These are phyloP conservation scores for Micrasema minimum DNA, from an alignment of 1,140 invertebrate species.

Conservation along the genomic window DNA sequence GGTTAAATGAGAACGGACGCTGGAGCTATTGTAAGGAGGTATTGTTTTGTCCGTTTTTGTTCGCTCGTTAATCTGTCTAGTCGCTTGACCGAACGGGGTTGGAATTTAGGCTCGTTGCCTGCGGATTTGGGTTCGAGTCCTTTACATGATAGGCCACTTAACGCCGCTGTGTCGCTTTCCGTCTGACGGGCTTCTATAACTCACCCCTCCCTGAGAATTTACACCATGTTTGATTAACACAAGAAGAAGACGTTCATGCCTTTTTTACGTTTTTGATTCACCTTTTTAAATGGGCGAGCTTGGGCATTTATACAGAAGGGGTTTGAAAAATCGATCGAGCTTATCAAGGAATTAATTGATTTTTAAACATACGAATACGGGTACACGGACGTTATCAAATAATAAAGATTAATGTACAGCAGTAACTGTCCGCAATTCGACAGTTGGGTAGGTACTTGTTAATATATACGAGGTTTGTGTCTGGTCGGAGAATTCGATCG, in stretches of 20 bases:
- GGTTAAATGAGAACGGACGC: too few relatives aligned
- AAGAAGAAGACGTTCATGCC: slow-evolving; percentile 8
- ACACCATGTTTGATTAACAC: slow-evolving; percentile 21
- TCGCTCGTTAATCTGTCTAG: not conserved
- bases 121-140: slow-evolving; percentile 42
- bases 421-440: too few relatives aligned
- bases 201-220: slow-evolving; percentile 30
- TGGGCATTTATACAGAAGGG: slow-evolving; percentile 1
- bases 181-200: slow-evolving; percentile 25
- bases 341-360: slow-evolving; percentile 18
- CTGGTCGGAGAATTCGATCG: not conserved
- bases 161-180: slow-evolving; percentile 40
- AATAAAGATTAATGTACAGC: slow-evolving; percentile 11
- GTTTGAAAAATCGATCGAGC: not conserved
- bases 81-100: not conserved
- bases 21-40: too few relatives aligned
- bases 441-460: too few relatives aligned
- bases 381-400: slow-evolving; percentile 8
- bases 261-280: slow-evolving; percentile 3
- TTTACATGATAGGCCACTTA: slow-evolving; percentile 52
- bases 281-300: too few relatives aligned
- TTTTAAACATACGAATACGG: not conserved
- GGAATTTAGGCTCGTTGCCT: slow-evolving; percentile 25
- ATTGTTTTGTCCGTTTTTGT: too few relatives aligned
- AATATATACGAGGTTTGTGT: not conserved